A percentile compares a stretch with the other conserved stretches of the same genome.
Conservation (phyloP, 2,797 vertebrate species). For the Acomys russatus region DNA sequence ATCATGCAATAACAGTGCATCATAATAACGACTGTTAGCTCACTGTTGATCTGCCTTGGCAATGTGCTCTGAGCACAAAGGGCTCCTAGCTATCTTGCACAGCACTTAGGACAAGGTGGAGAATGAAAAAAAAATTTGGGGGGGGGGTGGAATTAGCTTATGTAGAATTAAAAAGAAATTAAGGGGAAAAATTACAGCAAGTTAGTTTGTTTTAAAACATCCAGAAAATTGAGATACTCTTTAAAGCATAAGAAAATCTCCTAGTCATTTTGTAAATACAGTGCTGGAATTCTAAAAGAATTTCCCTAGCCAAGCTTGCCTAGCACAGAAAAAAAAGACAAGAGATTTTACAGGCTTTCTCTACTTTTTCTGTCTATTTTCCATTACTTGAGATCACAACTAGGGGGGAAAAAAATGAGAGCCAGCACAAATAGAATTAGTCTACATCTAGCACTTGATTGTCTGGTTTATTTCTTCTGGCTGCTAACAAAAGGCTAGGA, state of each 20-base stretch:
- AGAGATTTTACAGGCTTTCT: constrained; percentile 43
- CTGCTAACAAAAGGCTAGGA: constrained; percentile 67
- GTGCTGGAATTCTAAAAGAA: constrained; percentile 31
- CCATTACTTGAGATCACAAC: constrained; percentile 51
- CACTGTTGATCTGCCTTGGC: background rate
- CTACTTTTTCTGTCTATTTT: constrained; percentile 60
- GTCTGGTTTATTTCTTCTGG: constrained; percentile 64
- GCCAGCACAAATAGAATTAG: constrained; percentile 41
- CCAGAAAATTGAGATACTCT: constrained; percentile 18
- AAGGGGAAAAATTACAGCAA: constrained; percentile 26
- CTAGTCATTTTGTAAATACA: constrained; percentile 32
- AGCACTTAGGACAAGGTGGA: background rate
- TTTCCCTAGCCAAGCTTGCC: constrained; percentile 46
- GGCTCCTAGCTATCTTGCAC: background rate
- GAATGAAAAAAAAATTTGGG: background rate
- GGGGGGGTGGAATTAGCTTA: background rate
- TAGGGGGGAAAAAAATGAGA: constrained; percentile 35
- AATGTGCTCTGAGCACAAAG: background rate
- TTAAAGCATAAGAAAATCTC: constrained; percentile 41
- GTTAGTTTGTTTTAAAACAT: constrained; percentile 56
- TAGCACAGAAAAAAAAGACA: constrained; percentile 36
- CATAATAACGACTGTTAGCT: background rate
- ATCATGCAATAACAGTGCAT: background rate
- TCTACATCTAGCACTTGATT: constrained; percentile 54
- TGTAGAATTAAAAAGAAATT: constrained; percentile 6